Percentiles rank a stretch among this genome's conserved stretches.
Conservation (phyloP, 1,140 invertebrate species). For the Drosophila serrata region DNA sequence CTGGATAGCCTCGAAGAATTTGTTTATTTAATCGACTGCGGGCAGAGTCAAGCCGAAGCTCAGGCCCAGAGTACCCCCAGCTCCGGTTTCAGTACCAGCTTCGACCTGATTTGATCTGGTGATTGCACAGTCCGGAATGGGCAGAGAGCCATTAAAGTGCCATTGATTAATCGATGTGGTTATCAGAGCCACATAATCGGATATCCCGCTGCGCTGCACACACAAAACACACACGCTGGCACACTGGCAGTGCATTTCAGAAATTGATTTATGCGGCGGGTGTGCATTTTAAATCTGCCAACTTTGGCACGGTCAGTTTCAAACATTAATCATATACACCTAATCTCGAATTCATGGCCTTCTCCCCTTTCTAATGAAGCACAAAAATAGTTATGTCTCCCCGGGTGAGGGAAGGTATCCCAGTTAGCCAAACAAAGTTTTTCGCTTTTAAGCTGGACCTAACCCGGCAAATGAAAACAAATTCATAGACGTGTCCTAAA, state of each 20-base stretch:
- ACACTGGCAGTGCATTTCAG: conserved; percentile 22
- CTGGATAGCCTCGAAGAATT: conserved; percentile 24
- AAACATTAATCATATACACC: conserved; percentile 42
- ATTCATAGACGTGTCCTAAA: conserved; percentile 45
- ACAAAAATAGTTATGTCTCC: conserved; percentile 64
- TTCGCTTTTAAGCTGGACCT: conserved; percentile 33
- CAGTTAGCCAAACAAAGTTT: conserved; percentile 38
- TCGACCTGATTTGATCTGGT: conserved; percentile 22
- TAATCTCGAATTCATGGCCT: conserved; percentile 55
- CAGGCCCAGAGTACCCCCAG: neutral
- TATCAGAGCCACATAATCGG: conserved; percentile 40
- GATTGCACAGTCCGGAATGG: neutral
- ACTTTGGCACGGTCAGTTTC: conserved; percentile 29
- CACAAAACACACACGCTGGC: neutral
- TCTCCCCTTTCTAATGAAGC: conserved; percentile 59
- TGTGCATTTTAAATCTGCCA: conserved; percentile 31
- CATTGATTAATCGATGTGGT: conserved; percentile 48
- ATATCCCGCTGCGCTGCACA: conserved; percentile 20
- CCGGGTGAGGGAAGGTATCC: conserved; percentile 13
- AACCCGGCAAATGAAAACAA: conserved; percentile 33
- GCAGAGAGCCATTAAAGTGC: conserved; percentile 30
- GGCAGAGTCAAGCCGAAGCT: neutral
- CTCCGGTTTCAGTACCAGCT: neutral
- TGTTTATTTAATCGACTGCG: conserved; percentile 40
- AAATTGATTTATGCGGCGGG: conserved; percentile 30